A percentile compares a stretch with the other conserved stretches of the same genome.
Conservation (phyloP, 2,113 vertebrate genomes). For the Paraplagusia blochii region DNA sequence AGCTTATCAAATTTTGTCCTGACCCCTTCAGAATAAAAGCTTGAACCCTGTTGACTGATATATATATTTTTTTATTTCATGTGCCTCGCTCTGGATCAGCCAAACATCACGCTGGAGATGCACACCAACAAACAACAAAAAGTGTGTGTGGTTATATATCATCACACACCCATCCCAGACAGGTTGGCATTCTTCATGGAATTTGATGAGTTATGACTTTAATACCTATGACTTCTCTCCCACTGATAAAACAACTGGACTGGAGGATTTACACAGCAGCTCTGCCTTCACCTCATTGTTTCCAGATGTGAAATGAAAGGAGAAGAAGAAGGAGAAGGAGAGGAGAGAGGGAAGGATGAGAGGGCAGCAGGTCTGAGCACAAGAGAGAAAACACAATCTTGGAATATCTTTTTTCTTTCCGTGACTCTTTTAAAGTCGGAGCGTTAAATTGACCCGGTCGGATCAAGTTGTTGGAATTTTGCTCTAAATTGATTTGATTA, state of each 20-base stretch:
- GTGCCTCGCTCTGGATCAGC: no score
- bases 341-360: constrained; percentile 24
- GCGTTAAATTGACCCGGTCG: background rate
- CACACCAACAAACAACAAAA: background rate
- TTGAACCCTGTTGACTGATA: no score
- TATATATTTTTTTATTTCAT: no score
- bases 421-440: background rate
- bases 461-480: background rate
- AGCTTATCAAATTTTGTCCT: no score
- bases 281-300: constrained; percentile 67
- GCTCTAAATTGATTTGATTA: background rate
- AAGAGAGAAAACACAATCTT: constrained; percentile 5
- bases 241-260: constrained; percentile 63
- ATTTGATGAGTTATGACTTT: constrained; percentile 67
- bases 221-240: constrained; percentile 69
- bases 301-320: constrained; percentile 72
- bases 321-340: constrained; percentile 14
- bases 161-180: constrained; percentile 17
- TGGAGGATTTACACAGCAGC: constrained; percentile 67
- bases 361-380: constrained; percentile 23
- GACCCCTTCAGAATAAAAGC: no score
- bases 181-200: constrained; percentile 46
- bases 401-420: background rate
- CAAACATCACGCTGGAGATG: no score
- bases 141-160: no score